Conservation (phyloP, 2,888 invertebrate species). For the Drosophila paranaensis region DNA sequence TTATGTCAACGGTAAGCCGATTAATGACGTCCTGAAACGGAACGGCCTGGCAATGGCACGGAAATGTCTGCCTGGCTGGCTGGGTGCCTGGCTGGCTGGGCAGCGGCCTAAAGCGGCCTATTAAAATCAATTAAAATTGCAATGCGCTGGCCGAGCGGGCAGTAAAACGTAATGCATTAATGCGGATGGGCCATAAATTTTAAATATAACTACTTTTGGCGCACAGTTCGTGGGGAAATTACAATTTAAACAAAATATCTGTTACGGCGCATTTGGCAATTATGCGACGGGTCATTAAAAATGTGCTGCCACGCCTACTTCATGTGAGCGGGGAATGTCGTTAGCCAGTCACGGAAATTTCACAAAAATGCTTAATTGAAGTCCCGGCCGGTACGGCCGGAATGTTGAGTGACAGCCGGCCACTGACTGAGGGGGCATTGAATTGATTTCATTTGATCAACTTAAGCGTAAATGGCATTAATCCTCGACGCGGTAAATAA, state of each 20-base stretch:
- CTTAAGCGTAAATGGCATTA: conserved; percentile 36
- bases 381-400: conserved; percentile 25
- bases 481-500: conserved; percentile 39
- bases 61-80: conserved; percentile 12
- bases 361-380: conserved; percentile 53
- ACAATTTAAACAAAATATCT: conserved; percentile 47
- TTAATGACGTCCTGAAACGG: conserved; percentile 61
- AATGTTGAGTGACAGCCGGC: conserved; percentile 5
- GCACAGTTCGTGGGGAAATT: conserved; percentile 46
- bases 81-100: conserved; percentile 12
- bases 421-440: conserved; percentile 5
- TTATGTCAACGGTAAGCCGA: conserved; percentile 70
- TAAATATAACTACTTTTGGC: conserved; percentile 34
- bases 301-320: conserved; percentile 3
- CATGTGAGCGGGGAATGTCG: conserved; percentile 12
- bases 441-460: conserved; percentile 39
- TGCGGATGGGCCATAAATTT: conserved; percentile 56
- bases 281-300: conserved; percentile 38
- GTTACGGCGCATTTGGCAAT: conserved; percentile 18
- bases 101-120: conserved; percentile 41
- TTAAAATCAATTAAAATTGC: conserved; percentile 73
- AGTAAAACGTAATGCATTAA: conserved; percentile 65
- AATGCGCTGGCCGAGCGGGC: conserved; percentile 33
- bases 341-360: conserved; percentile 28
- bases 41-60: conserved; percentile 11